A percentile compares a stretch with the other conserved stretches of the same genome.
Evolutionary conservation across 2,113 vertebrate genomes (phyloP).

Genomic region (Sitta europaea): DNA sequence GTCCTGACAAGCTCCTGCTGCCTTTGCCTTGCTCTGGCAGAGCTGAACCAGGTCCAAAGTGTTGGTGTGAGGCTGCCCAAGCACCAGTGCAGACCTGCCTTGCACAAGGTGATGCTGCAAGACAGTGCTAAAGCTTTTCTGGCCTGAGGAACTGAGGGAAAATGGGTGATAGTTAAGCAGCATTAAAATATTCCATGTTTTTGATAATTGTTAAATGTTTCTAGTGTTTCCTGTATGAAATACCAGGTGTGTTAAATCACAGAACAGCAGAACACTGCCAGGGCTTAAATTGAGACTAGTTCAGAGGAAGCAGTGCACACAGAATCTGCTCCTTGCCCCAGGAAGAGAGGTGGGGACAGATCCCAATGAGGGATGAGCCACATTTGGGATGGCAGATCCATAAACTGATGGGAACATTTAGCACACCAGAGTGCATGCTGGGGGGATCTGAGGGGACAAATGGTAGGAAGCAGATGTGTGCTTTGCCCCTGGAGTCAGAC

Average conservation of each 20-base stretch:
- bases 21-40: rapidly evolving
- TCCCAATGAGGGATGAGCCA: neutral
- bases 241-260: neutral
- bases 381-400: neutral
- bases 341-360: neutral
- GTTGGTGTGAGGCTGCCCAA: neutral
- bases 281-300: neutral
- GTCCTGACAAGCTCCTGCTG: neutral
- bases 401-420: neutral
- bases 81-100: neutral
- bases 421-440: neutral
- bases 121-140: neutral
- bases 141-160: neutral
- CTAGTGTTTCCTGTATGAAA: neutral
- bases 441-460: neutral
- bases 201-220: neutral
- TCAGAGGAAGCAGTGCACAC: neutral
- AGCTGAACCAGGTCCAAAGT: neutral
- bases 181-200: neutral
- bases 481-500: neutral
- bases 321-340: neutral
- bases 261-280: neutral
- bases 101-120: neutral
- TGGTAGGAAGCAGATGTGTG: neutral
- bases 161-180: neutral